Conservation (phyloP, 2,797 vertebrate species). For the Varecia variegata region DNA sequence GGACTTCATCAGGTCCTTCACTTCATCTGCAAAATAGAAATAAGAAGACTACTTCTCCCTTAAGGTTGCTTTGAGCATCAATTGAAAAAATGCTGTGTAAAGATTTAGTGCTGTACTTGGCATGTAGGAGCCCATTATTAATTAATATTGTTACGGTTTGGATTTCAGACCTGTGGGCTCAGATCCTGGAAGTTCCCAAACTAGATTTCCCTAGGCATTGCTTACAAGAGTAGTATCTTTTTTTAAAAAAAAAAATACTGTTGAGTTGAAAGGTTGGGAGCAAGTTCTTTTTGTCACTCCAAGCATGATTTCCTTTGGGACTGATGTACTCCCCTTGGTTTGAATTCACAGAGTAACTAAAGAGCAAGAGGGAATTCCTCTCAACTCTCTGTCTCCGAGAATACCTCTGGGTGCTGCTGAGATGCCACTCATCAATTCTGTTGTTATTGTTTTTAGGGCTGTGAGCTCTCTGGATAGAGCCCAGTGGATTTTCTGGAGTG, state of each 20-base stretch:
- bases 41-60: background rate
- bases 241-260: background rate
- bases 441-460: constrained; percentile 56
- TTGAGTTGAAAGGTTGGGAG: background rate
- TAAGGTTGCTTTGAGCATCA: constrained; percentile 16
- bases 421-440: background rate
- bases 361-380: constrained; percentile 60
- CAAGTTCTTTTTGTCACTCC: constrained; percentile 42
- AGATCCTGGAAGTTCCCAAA: background rate
- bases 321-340: constrained; percentile 31
- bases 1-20: background rate
- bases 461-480: constrained; percentile 52
- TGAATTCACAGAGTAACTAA: constrained; percentile 66
- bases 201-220: background rate
- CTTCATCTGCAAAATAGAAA: constrained; percentile 10
- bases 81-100: background rate
- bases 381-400: constrained; percentile 43
- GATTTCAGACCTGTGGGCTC: background rate
- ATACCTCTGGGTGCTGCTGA: constrained; percentile 48
- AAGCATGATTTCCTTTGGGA: constrained; percentile 49
- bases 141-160: background rate
- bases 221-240: background rate
- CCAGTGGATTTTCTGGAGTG: constrained; percentile 58
- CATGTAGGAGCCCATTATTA: background rate
- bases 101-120: background rate